These are phyloP conservation scores for Peromyscus eremicus DNA, from an alignment of 2,797 vertebrate genomes.

Conservation along the genomic window DNA sequence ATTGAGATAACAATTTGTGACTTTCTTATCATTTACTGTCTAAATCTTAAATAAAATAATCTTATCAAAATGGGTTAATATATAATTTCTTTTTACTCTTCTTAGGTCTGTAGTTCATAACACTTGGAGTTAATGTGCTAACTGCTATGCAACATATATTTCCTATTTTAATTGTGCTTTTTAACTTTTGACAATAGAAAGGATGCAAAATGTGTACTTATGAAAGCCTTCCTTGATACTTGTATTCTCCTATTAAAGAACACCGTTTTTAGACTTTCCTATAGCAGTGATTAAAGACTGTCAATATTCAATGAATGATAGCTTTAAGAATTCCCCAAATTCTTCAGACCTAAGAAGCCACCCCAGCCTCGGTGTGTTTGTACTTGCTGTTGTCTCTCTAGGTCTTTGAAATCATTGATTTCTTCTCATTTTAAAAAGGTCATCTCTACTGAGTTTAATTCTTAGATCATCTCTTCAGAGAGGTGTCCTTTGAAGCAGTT, in stretches of 20 bases:
- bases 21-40: background rate
- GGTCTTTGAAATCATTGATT: background rate
- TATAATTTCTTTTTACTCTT: background rate
- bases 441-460: background rate
- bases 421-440: conserved; percentile 15
- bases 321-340: background rate
- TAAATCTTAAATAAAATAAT: background rate
- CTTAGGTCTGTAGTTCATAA: background rate
- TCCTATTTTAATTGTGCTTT: background rate
- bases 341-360: background rate
- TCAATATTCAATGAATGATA: conserved; percentile 2
- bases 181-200: background rate
- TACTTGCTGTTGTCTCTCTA: background rate
- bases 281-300: background rate
- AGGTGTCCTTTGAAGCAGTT: background rate
- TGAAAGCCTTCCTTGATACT: background rate
- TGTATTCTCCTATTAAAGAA: background rate
- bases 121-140: background rate
- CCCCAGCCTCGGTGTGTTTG: background rate
- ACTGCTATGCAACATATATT: background rate
- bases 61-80: background rate
- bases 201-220: background rate
- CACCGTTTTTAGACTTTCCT: background rate
- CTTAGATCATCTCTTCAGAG: background rate
- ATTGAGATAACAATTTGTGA: background rate